These are phyloP conservation scores for Sciurus niger DNA, from an alignment of 2,113 vertebrate species.

Conservation along the genomic window DNA sequence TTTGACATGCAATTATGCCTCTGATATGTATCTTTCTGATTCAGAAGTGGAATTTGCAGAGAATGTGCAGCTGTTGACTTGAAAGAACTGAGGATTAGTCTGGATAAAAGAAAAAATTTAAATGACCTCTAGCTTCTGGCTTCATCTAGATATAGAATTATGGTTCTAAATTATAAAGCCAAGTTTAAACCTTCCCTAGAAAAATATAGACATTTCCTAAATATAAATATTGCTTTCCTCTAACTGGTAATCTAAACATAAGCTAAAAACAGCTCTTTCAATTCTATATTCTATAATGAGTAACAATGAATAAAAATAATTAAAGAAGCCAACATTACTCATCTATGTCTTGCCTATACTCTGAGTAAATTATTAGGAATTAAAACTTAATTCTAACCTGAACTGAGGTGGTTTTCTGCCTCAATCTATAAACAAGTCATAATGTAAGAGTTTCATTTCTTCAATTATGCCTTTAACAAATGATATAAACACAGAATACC, in stretches of 20 bases:
- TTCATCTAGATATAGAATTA: slow-evolving; percentile 72
- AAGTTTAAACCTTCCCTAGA: slow-evolving; percentile 69
- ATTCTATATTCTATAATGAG: slow-evolving; percentile 42
- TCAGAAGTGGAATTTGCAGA: slow-evolving; percentile 60
- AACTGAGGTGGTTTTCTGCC: neutral
- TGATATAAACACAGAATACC: neutral
- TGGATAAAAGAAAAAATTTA: slow-evolving; percentile 77
- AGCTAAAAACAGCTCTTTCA: slow-evolving; percentile 58
- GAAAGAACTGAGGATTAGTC: slow-evolving; percentile 78
- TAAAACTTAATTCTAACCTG: slow-evolving; percentile 46
- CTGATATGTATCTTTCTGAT: slow-evolving; percentile 44
- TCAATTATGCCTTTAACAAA: neutral
- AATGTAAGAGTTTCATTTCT: slow-evolving; percentile 36
- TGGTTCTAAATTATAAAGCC: slow-evolving; percentile 77
- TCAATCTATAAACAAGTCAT: slow-evolving; percentile 6
- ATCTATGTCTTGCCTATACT: neutral
- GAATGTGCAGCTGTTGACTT: slow-evolving; percentile 80
- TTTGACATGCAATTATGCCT: slow-evolving; percentile 40
- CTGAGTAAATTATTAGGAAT: slow-evolving; percentile 34
- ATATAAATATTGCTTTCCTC: slow-evolving; percentile 69
- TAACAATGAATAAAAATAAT: slow-evolving; percentile 42
- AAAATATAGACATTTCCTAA: slow-evolving; percentile 76
- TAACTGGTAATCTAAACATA: slow-evolving; percentile 64
- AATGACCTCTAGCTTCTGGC: slow-evolving; percentile 70
- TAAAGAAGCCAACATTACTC: neutral